Conservation (phyloP, 2,888 invertebrate genomes). For the Nipponacmea schrenckii region DNA sequence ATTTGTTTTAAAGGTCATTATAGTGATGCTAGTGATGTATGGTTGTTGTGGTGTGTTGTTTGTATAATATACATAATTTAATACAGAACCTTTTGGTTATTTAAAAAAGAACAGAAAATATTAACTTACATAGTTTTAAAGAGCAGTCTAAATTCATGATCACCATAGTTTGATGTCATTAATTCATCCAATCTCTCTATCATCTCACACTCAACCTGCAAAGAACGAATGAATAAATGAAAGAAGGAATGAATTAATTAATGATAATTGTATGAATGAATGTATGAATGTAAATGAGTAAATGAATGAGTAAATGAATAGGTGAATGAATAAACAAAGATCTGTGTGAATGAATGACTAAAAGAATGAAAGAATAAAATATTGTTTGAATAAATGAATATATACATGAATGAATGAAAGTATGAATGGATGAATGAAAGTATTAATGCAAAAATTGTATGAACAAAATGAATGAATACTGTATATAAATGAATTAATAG, state of each 20-base stretch:
- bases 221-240: constrained; percentile 25
- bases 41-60: no score
- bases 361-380: no score
- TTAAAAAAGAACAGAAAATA: no score
- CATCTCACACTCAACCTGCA: constrained; percentile 86
- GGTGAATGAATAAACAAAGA: neutral
- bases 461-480: no score
- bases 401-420: constrained; percentile 14
- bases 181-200: constrained; percentile 93
- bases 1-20: no score
- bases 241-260: neutral
- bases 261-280: neutral
- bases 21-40: no score
- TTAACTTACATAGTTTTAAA: constrained; percentile 93
- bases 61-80: no score
- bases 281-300: neutral
- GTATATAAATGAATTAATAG: neutral
- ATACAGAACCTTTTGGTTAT: no score
- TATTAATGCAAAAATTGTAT: neutral
- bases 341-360: neutral
- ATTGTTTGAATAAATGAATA: no score
- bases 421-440: neutral
- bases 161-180: constrained; percentile 92
- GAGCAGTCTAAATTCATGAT: constrained; percentile 90
- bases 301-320: neutral